Percentiles rank a stretch among this genome's conserved stretches.
phyloP scores from a whole-genome alignment of 2,113 vertebrate species.

The Narcine bancroftii region DNA sequence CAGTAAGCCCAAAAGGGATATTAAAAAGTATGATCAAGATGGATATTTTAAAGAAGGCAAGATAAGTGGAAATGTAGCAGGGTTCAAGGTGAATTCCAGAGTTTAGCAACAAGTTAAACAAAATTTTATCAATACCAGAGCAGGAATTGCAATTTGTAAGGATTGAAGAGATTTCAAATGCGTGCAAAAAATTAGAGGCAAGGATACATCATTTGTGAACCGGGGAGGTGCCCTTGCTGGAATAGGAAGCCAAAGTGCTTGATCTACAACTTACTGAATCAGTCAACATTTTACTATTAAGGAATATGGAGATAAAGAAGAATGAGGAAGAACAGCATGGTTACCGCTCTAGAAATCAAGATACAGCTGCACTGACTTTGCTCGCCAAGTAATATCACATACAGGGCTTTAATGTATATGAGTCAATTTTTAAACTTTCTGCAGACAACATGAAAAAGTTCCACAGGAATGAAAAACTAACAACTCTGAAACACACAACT shows the following conservation, averaged over 20 bases:
- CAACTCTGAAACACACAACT: neutral
- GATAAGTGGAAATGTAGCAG: neutral
- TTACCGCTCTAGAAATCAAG: neutral
- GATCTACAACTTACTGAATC: neutral
- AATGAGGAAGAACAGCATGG: neutral
- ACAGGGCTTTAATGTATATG: neutral
- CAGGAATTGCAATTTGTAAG: neutral
- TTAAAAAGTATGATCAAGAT: neutral
- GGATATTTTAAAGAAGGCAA: neutral
- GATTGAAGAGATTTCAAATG: neutral
- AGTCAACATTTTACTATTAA: neutral
- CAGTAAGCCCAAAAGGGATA: neutral
- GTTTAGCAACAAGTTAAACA: no score
- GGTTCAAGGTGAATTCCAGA: no score
- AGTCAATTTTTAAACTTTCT: neutral
- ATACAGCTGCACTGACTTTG: neutral
- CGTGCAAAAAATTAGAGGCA: neutral
- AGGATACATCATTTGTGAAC: neutral
- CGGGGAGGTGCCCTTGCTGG: neutral
- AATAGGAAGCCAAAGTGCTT: neutral
- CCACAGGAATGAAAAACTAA: neutral
- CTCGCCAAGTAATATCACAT: neutral
- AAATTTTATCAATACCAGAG: no score
- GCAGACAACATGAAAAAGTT: neutral
- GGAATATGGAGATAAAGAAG: neutral